These are phyloP conservation scores for Choristoneura fumiferana DNA, from an alignment of 1,140 invertebrate species.

Conservation along the genomic window DNA sequence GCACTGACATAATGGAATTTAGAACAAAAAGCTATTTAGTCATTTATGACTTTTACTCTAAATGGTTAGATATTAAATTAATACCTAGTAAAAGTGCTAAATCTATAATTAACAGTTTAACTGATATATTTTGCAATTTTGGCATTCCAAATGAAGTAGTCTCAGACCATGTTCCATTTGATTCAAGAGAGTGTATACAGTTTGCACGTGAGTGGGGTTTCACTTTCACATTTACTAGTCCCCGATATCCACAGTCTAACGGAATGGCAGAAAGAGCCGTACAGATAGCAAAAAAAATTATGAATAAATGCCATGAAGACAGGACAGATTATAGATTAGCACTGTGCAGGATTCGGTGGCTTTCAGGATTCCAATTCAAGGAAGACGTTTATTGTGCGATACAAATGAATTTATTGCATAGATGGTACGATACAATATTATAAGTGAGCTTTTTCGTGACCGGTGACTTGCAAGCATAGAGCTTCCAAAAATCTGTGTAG, in stretches of 20 bases:
- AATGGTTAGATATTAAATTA: slow-evolving; percentile 44
- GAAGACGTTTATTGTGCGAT: no score
- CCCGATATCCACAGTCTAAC: slow-evolving; percentile 24
- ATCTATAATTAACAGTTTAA: slow-evolving; percentile 33
- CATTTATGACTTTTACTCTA: slow-evolving; percentile 46
- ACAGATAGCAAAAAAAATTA: slow-evolving; percentile 24
- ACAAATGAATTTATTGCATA: no score
- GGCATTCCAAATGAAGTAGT: slow-evolving; percentile 37
- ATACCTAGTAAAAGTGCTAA: slow-evolving; percentile 32
- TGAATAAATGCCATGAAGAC: slow-evolving; percentile 23
- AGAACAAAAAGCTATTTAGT: slow-evolving; percentile 19
- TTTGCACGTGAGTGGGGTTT: slow-evolving; percentile 24
- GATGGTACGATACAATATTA: no score
- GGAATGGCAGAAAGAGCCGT: slow-evolving; percentile 26
- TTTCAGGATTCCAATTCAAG: no score
- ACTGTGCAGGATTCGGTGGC: no score
- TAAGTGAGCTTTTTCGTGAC: no score
- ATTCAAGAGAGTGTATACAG: slow-evolving; percentile 19
- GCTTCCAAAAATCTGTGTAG: no score
- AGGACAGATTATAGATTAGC: no score
- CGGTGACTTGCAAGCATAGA: no score
- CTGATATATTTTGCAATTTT: slow-evolving; percentile 36
- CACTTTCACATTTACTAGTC: background rate
- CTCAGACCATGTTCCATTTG: slow-evolving; percentile 28
- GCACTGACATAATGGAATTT: slow-evolving; percentile 12